phyloP scores from a whole-genome alignment of 2,113 vertebrate species.

The Pseudolaguvia tuberculata region DNA sequence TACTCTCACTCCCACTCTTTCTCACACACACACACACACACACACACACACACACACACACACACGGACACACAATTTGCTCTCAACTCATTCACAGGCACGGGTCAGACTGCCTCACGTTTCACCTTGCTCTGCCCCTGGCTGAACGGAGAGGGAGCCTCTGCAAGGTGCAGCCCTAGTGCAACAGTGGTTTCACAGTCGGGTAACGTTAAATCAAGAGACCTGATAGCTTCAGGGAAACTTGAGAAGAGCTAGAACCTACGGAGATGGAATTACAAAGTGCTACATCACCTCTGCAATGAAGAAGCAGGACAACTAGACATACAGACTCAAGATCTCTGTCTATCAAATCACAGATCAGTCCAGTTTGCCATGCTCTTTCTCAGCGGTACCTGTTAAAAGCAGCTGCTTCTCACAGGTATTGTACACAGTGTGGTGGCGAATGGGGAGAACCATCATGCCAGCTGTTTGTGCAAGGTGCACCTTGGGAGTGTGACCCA shows the following conservation, averaged over 20 bases:
- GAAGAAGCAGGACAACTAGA: slow-evolving; percentile 44
- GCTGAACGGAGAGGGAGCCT: slow-evolving; percentile 38
- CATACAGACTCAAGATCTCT: slow-evolving; percentile 4
- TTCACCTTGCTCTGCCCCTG: slow-evolving; percentile 46
- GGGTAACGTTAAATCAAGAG: slow-evolving; percentile 40
- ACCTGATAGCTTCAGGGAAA: slow-evolving; percentile 23
- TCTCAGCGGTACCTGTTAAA: slow-evolving; percentile 10
- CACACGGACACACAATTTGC: slow-evolving; percentile 52
- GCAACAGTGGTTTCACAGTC: slow-evolving; percentile 49
- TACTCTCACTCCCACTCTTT: slow-evolving; percentile 34
- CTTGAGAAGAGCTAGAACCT: slow-evolving; percentile 41
- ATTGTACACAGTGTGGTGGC: slow-evolving; percentile 46
- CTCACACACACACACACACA: slow-evolving; percentile 37
- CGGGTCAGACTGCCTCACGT: slow-evolving; percentile 57
- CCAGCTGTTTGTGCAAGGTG: slow-evolving; percentile 65
- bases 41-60: slow-evolving; percentile 47
- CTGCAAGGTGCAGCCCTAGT: slow-evolving; percentile 45
- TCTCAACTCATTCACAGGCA: slow-evolving; percentile 64
- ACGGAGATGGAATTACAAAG: slow-evolving; percentile 53
- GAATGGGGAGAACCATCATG: slow-evolving; percentile 59
- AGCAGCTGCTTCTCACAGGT: slow-evolving; percentile 39
- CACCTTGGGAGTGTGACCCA: slow-evolving; percentile 75
- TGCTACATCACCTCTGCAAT: slow-evolving; percentile 35
- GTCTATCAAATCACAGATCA: not conserved
- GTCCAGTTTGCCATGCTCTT: not conserved